Evolutionary conservation across 1,140 invertebrate genomes (phyloP).

Genomic region (Anastrepha ludens): DNA sequence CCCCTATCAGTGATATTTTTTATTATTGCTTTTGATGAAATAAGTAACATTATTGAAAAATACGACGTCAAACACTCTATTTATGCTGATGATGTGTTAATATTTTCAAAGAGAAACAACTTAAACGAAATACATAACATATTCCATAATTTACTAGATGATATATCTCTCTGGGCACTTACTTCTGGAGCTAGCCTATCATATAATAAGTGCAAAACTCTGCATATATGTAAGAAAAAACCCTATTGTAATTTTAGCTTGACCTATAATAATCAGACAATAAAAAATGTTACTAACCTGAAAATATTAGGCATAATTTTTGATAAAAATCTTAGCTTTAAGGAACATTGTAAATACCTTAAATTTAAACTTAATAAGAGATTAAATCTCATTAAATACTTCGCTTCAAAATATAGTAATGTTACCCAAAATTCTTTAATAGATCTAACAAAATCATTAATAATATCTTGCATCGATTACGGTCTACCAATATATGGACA

Average conservation of each 20-base stretch:
- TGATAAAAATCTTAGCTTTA: conserved; percentile 39
- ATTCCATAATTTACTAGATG: neutral
- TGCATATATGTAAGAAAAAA: conserved; percentile 54
- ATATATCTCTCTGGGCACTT: neutral
- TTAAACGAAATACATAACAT: neutral
- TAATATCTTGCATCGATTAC: no score
- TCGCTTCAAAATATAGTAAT: conserved; percentile 28
- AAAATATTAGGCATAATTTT: conserved; percentile 40
- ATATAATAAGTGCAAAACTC: conserved; percentile 42
- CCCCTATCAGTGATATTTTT: conserved; percentile 42
- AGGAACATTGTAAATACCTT: conserved; percentile 40
- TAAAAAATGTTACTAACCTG: neutral
- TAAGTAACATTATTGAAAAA: conserved; percentile 4
- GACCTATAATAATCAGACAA: conserved; percentile 6
- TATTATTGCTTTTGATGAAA: conserved; percentile 43
- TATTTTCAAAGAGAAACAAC: neutral
- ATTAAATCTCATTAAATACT: conserved; percentile 38
- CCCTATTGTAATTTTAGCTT: neutral
- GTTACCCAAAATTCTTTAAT: conserved; percentile 20
- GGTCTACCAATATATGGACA: no score
- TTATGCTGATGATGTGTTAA: neutral
- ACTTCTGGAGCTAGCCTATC: conserved; percentile 18
- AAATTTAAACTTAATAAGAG: conserved; percentile 29
- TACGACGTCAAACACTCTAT: conserved; percentile 11
- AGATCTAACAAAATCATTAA: conserved; percentile 2